Conservation (phyloP, 1,140 invertebrate species). For the Lucilia cuprina region DNA sequence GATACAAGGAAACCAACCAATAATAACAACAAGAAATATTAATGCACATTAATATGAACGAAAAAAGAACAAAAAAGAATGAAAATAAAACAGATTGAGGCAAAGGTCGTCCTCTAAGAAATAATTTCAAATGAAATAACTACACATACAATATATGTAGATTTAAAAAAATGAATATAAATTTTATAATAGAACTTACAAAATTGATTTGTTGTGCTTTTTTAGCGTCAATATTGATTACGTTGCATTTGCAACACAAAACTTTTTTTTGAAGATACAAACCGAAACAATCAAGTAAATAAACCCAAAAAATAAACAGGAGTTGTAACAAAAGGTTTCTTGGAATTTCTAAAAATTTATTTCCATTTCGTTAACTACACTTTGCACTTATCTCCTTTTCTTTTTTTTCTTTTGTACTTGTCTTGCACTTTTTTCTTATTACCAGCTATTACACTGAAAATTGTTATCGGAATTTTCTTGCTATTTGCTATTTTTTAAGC, state of each 20-base stretch:
- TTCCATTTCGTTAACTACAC: constrained; percentile 10
- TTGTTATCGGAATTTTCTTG: background rate
- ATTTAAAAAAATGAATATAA: background rate
- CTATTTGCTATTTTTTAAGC: background rate
- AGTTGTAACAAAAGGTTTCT: constrained; percentile 5
- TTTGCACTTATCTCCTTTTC: background rate
- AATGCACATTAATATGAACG: background rate
- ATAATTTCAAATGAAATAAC: background rate
- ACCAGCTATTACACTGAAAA: background rate
- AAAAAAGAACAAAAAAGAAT: background rate
- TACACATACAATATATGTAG: background rate
- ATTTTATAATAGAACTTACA: background rate
- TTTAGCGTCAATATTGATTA: background rate
- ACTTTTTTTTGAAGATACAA: background rate
- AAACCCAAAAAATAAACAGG: background rate
- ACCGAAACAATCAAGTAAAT: background rate
- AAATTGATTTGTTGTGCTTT: background rate
- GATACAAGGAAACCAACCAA: background rate
- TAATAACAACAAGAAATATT: background rate
- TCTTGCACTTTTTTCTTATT: constrained; percentile 6
- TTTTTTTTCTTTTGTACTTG: background rate
- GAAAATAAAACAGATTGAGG: background rate
- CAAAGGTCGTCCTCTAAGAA: background rate
- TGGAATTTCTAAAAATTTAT: constrained; percentile 27
- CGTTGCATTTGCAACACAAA: constrained; percentile 20